These are phyloP conservation scores for Taphrorychus bicolor DNA, from an alignment of 2,888 invertebrate genomes.

Conservation along the genomic window DNA sequence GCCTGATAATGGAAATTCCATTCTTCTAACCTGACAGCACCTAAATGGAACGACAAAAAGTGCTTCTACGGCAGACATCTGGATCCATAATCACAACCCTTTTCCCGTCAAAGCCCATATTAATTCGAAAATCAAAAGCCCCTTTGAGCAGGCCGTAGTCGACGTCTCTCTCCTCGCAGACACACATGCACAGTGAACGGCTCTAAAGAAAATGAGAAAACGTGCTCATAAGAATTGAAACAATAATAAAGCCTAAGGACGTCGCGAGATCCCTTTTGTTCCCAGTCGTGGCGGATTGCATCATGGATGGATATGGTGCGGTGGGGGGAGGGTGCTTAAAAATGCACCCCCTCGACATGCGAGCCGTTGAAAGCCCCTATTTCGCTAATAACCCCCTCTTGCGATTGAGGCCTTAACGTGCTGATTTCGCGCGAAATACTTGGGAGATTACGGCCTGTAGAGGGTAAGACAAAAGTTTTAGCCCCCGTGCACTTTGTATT, in stretches of 20 bases:
- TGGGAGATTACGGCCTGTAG: constrained; percentile 2
- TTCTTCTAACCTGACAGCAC: too few species aligned
- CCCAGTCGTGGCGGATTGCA: constrained; percentile 16
- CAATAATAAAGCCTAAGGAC: constrained; percentile 33
- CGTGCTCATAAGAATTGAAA: constrained; percentile 38
- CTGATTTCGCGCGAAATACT: constrained; percentile 23
- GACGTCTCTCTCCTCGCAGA: constrained; percentile 15
- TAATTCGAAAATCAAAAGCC: constrained; percentile 10
- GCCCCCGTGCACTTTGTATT: neutral
- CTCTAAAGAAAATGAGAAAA: constrained; percentile 24
- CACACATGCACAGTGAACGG: constrained; percentile 15
- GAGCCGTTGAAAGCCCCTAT: constrained; percentile 17
- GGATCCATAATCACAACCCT: neutral
- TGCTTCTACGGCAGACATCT: neutral
- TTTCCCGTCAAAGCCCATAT: constrained; percentile 1
- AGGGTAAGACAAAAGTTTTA: constrained; percentile 1
- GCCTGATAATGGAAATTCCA: too few species aligned
- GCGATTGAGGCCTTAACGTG: constrained; percentile 25
- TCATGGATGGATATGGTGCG: too few species aligned
- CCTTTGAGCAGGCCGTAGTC: neutral
- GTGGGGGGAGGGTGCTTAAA: constrained; percentile 18
- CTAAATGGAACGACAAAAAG: too few species aligned
- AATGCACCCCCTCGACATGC: constrained; percentile 31
- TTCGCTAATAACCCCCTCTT: constrained; percentile 33
- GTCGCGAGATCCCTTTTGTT: constrained; percentile 31